phyloP scores from a whole-genome alignment of 2,888 invertebrate species.

The Eurytoma adleriae region DNA sequence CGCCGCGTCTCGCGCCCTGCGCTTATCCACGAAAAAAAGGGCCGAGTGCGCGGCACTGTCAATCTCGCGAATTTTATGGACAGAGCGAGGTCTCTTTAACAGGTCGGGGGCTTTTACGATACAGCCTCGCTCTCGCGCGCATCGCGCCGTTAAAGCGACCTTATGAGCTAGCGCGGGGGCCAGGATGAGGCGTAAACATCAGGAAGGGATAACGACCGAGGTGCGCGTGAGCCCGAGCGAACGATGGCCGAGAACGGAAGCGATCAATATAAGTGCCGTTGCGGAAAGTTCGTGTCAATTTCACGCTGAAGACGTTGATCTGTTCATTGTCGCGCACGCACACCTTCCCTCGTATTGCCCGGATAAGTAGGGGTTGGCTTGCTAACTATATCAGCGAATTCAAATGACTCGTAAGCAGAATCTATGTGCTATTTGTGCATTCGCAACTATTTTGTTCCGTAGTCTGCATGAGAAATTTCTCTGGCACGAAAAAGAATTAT shows the following conservation, averaged over 20 bases:
- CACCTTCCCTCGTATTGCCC: background rate
- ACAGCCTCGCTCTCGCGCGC: slow-evolving; percentile 56
- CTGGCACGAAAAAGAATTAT: no score
- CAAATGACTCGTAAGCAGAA: no score
- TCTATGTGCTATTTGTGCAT: no score
- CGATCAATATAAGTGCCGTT: slow-evolving; percentile 31
- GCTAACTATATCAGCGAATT: background rate
- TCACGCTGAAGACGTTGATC: slow-evolving; percentile 11
- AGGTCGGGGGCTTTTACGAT: slow-evolving; percentile 61
- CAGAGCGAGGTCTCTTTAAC: slow-evolving; percentile 61
- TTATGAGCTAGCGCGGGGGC: background rate
- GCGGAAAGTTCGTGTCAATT: slow-evolving; percentile 12
- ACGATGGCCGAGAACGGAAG: slow-evolving; percentile 1
- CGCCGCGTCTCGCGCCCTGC: no score
- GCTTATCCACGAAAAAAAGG: no score
- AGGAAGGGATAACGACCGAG: slow-evolving; percentile 47
- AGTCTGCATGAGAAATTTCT: no score
- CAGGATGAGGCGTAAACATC: slow-evolving; percentile 59
- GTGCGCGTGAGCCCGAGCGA: slow-evolving; percentile 13
- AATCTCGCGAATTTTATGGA: slow-evolving; percentile 59
- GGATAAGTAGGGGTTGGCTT: background rate
- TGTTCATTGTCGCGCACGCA: slow-evolving; percentile 1
- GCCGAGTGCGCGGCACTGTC: slow-evolving; percentile 1
- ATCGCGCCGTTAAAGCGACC: slow-evolving; percentile 62
- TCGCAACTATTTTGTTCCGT: no score